Conservation (phyloP, 2,888 invertebrate genomes). For the Asteroscopus sphinx region DNA sequence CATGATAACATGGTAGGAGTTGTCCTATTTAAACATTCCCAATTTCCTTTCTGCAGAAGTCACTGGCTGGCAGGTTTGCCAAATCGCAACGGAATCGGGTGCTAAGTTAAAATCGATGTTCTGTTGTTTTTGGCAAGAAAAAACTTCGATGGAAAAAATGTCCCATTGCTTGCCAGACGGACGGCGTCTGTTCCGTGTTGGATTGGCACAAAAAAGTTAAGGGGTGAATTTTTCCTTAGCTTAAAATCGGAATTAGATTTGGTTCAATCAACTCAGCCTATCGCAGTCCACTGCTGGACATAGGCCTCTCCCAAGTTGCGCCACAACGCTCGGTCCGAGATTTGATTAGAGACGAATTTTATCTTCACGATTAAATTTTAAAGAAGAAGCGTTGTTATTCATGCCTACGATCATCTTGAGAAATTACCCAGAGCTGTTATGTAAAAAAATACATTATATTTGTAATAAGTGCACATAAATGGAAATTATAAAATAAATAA, state of each 20-base stretch:
- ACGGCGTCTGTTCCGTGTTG: conserved; percentile 30
- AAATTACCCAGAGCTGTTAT: no score
- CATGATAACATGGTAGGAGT: no score
- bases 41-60: conserved; percentile 24
- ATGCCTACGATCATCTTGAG: no score
- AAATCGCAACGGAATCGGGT: conserved; percentile 30
- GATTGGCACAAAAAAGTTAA: conserved; percentile 42
- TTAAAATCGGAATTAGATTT: conserved; percentile 3
- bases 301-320: no score
- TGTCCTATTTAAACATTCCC: conserved; percentile 19
- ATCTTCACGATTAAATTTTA: no score
- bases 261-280: neutral
- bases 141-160: conserved; percentile 36
- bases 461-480: no score
- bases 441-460: no score
- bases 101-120: conserved; percentile 59
- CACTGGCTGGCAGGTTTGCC: conserved; percentile 18
- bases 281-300: no score
- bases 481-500: no score
- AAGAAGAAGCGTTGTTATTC: no score
- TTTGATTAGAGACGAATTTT: no score
- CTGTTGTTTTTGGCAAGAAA: conserved; percentile 42
- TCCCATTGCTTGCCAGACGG: conserved; percentile 32
- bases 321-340: no score
- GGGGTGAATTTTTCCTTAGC: conserved; percentile 17